phyloP scores from a whole-genome alignment of 2,797 vertebrate species.

The Valencia hispanica region DNA sequence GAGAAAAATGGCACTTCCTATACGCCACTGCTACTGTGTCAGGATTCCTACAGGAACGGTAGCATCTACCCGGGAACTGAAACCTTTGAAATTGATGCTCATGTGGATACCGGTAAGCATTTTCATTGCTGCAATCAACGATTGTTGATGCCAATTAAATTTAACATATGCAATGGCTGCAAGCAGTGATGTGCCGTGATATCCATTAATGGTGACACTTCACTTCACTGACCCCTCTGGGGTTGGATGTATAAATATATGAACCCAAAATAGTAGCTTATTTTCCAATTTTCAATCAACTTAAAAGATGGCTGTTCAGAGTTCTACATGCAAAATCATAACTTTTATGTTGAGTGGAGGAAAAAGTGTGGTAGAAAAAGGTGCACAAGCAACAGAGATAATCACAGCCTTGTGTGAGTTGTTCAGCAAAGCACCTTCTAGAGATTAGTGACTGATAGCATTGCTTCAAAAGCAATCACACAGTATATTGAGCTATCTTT shows the following conservation, averaged over 20 bases:
- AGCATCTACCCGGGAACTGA: slow-evolving; percentile 89
- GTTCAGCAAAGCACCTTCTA: not conserved
- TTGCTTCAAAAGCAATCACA: not conserved
- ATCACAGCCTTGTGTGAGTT: not conserved
- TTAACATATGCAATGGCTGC: not conserved
- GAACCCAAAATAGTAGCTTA: no score
- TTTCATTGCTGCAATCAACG: not conserved
- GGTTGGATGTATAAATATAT: not conserved
- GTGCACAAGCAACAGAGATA: not conserved
- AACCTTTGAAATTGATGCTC: slow-evolving; percentile 90
- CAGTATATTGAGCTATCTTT: not conserved
- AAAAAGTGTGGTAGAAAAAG: no score
- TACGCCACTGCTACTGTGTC: slow-evolving; percentile 85
- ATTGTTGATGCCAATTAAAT: not conserved
- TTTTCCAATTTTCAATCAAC: no score
- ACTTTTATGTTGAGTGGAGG: not conserved
- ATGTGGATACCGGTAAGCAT: slow-evolving; percentile 85
- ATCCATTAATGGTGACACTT: no score
- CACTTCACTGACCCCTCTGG: not conserved
- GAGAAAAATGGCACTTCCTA: slow-evolving; percentile 77
- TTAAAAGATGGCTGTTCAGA: no score
- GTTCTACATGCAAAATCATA: not conserved
- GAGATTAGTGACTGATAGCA: not conserved
- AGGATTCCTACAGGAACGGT: slow-evolving; percentile 88
- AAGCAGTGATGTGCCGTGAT: not conserved